Conservation (phyloP, 2,797 vertebrate species). For the Eulemur coronatus region DNA sequence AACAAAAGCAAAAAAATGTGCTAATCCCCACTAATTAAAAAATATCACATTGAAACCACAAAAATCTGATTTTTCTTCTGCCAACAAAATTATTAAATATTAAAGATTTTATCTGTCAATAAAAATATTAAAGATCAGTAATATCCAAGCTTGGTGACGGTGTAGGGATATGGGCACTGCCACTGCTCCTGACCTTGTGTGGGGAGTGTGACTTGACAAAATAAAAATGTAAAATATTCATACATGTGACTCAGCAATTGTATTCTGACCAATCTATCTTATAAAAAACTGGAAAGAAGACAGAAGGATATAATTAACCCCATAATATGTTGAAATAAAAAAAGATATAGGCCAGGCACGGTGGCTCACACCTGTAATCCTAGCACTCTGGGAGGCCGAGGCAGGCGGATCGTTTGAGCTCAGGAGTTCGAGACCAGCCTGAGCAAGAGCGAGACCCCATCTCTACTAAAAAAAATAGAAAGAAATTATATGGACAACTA, state of each 20-base stretch:
- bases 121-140: constrained; percentile 9
- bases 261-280: background rate
- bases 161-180: background rate
- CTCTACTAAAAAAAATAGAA: no score
- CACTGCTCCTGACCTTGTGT: background rate
- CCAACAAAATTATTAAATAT: constrained; percentile 4
- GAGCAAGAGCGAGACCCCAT: no score
- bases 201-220: background rate
- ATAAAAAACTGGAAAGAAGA: constrained; percentile 4
- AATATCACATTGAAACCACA: constrained; percentile 10
- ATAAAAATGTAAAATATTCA: background rate
- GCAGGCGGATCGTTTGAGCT: no score
- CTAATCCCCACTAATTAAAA: background rate
- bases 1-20: background rate
- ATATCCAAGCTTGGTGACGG: background rate
- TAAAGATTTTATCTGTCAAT: background rate
- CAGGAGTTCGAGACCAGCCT: no score
- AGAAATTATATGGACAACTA: no score
- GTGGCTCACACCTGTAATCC: no score
- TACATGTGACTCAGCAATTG: background rate
- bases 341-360: no score
- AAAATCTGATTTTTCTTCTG: constrained; percentile 22
- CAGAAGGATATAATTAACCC: background rate
- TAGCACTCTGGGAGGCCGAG: no score
- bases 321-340: no score